These are phyloP conservation scores for Zaprionus taronus DNA, from an alignment of 1,140 invertebrate species.

Conservation along the genomic window DNA sequence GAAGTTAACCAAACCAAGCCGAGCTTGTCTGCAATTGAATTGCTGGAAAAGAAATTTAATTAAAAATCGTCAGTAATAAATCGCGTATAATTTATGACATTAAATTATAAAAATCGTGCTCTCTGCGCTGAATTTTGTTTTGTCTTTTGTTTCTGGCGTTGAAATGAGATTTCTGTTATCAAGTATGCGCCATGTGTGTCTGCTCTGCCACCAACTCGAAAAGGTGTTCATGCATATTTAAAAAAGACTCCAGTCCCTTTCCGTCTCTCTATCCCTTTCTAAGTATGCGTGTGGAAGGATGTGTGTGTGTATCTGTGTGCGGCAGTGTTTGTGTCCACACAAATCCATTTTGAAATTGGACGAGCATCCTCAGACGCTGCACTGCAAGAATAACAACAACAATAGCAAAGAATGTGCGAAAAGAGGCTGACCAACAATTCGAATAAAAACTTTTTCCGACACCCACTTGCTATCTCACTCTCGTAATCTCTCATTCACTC, in stretches of 20 bases:
- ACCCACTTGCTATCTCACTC: constrained; percentile 3
- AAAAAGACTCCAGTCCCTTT: constrained; percentile 48
- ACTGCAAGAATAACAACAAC: constrained; percentile 39
- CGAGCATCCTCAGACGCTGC: constrained; percentile 44
- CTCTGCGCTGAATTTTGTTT: neutral
- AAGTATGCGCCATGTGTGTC: constrained; percentile 62
- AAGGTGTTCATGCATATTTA: constrained; percentile 79
- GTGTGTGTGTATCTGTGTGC: constrained; percentile 18
- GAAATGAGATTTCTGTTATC: constrained; percentile 71
- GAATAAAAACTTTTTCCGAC: constrained; percentile 49
- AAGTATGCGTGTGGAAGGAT: neutral
- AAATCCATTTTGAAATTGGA: constrained; percentile 66
- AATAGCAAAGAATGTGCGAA: constrained; percentile 18
- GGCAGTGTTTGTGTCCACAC: constrained; percentile 52
- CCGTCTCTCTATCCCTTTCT: neutral
- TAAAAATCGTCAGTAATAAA: constrained; percentile 20
- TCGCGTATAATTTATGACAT: constrained; percentile 1
- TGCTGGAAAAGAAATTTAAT: constrained; percentile 20
- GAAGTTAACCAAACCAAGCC: neutral
- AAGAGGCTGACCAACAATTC: constrained; percentile 39
- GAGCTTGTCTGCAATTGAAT: constrained; percentile 21
- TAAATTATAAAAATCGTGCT: constrained; percentile 3
- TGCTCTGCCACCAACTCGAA: constrained; percentile 20
- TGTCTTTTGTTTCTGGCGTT: constrained; percentile 54
- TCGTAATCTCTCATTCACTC: neutral